phyloP scores from a whole-genome alignment of 2,888 invertebrate genomes.

The Lycocerus yunnanus region DNA sequence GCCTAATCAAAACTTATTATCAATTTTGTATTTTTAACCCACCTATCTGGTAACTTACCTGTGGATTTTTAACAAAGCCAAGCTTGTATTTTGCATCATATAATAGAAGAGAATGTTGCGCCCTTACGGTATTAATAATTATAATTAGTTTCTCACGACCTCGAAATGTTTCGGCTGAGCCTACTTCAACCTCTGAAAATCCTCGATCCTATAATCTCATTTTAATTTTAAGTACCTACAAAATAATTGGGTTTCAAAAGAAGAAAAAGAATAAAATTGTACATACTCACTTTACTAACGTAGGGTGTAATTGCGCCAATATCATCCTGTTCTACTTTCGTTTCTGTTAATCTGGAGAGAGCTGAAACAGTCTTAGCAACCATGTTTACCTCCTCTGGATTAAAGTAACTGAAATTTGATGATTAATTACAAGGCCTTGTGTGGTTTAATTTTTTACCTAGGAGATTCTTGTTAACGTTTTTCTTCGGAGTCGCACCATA shows the following conservation, averaged over 20 bases:
- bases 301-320: conserved; percentile 68
- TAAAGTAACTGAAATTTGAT: conserved; percentile 60
- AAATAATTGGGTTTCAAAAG: neutral
- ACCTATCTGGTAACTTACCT: too few relatives aligned
- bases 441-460: conserved; percentile 50
- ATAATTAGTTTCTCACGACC: conserved; percentile 84
- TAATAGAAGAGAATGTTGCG: conserved; percentile 60
- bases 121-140: conserved; percentile 80
- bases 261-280: neutral
- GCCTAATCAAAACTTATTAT: too few relatives aligned
- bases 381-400: conserved; percentile 62
- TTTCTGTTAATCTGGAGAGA: conserved; percentile 56
- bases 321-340: conserved; percentile 54
- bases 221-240: conserved; percentile 56
- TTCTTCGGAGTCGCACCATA: too few relatives aligned
- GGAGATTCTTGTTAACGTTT: conserved; percentile 58
- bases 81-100: conserved; percentile 61
- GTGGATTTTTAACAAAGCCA: conserved; percentile 58
- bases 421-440: neutral
- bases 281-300: conserved; percentile 50
- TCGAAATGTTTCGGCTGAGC: conserved; percentile 87
- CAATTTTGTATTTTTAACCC: too few relatives aligned
- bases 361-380: conserved; percentile 64
- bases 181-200: conserved; percentile 65
- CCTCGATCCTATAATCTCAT: conserved; percentile 49